Conservation (phyloP, 1,140 invertebrate species). For the Phymorhynchus buccinoides region DNA sequence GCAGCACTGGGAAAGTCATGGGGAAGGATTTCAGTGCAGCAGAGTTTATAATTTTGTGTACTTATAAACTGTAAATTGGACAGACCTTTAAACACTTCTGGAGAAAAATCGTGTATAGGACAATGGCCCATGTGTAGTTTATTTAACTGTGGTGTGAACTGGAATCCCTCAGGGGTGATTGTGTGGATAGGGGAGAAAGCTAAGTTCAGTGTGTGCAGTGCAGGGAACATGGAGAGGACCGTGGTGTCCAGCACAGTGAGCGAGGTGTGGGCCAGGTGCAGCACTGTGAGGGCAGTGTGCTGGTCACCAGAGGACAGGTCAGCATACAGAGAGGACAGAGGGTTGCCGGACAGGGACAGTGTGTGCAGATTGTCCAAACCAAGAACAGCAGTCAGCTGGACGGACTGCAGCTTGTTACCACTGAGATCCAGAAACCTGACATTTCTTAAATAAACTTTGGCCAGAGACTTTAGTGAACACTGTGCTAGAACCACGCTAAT, state of each 20-base stretch:
- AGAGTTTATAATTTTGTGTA: too few species aligned
- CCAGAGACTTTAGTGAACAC: neutral
- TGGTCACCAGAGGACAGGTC: neutral
- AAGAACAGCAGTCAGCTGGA: neutral
- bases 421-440: neutral
- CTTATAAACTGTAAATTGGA: too few species aligned
- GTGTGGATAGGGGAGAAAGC: too few species aligned
- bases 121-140: neutral
- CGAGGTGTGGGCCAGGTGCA: neutral
- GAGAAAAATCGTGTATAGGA: too few species aligned
- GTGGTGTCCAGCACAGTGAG: constrained; percentile 1
- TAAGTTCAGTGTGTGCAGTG: neutral
- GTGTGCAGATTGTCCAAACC: neutral
- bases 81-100: too few species aligned
- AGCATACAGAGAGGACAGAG: neutral
- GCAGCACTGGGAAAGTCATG: neutral
- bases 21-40: too few species aligned
- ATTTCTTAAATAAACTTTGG: neutral
- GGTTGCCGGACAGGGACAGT: neutral
- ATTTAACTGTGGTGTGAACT: neutral
- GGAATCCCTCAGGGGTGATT: too few species aligned
- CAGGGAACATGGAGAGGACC: constrained; percentile 12
- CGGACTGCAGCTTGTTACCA: neutral
- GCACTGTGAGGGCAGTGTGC: neutral
- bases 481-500: neutral